Percentiles rank a stretch among this genome's conserved stretches.
Conservation (phyloP, 2,797 vertebrate species). For the Lepus oiostolus region DNA sequence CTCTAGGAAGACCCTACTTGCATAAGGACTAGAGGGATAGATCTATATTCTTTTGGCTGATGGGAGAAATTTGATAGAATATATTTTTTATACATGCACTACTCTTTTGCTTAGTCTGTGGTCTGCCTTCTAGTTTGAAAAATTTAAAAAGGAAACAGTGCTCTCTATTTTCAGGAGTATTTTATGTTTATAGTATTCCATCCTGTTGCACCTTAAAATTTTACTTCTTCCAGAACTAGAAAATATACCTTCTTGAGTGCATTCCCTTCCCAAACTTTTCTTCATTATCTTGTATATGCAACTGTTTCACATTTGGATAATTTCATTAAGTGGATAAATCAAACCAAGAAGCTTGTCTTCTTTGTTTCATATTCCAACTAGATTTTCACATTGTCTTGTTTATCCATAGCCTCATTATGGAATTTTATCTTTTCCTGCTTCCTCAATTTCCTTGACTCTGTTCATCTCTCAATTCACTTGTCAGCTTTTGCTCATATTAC, state of each 20-base stretch:
- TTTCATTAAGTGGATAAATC: not conserved
- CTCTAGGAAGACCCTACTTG: not conserved
- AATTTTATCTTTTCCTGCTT: no score
- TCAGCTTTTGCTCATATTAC: not conserved
- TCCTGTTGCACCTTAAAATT: not conserved
- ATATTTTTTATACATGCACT: not conserved
- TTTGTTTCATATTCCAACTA: not conserved
- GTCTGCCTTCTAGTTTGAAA: not conserved
- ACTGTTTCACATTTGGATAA: not conserved
- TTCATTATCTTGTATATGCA: not conserved
- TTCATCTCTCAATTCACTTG: not conserved
- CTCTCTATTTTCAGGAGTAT: conserved; percentile 17
- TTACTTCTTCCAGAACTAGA: no score
- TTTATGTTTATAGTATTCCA: not conserved
- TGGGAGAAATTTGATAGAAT: not conserved
- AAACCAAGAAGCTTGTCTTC: not conserved
- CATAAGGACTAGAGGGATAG: not conserved
- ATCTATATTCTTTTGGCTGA: not conserved
- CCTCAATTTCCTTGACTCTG: not conserved
- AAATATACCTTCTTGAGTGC: not conserved
- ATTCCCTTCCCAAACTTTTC: not conserved
- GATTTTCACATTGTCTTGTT: no score
- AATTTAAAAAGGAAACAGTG: not conserved
- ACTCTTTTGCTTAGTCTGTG: not conserved
- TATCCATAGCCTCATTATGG: rapidly evolving